Base-by-base conservation (phyloP, 2,113 vertebrate genomes). In the Cathartes aura region DNA sequence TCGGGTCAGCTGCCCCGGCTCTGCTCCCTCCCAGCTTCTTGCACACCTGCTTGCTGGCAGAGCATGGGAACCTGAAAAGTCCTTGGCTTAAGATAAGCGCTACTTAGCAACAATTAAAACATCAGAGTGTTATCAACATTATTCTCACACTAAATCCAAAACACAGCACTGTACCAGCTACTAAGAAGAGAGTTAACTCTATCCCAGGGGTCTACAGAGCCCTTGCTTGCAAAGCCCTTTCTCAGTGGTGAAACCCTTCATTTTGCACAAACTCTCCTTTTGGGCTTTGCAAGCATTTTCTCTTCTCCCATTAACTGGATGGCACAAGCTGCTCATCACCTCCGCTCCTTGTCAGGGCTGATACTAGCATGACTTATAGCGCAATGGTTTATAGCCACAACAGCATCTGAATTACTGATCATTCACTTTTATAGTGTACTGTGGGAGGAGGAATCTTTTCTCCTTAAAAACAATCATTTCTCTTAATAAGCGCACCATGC, bases 301-400 rank as follows among this genome's bases (percentile, higher is more conserved):
- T 72, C 38, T 82, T 87, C 50, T 53, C 53, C 68, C 19, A 85
- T 87, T 81, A 92, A 72, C 27, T 24, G 26, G 19, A 6, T 52
- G 56, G 62, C 89, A 87, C 45, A 68, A 76, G 68, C 73, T 81
- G 63, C 95, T 94, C 43, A 63, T 95, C 89, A 84, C 43, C 89
- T 76, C 43, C 73, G 82, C 38, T 81, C 58, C 94, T 63, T 87
- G 73, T 60, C 86, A 82, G 82, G 36, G 27, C 78, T 72, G 50
- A 56, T 68, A 52, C 38, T 47, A 26, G 38, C 72, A 43, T 48
- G 73, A 84, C 82, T 92, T 94, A 72, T 1, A 73, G 52, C 0
- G 0, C 29, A 36, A 30, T 53, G 52, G 42, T 92, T 95, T 95
- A 84, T 76, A 52, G 24, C 58, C 82, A 84, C 68, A 63, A 59